Percentiles rank a stretch among this genome's conserved stretches.
Evolutionary conservation across 2,113 vertebrate species (phyloP).

Genomic region (Alligator sinensis): DNA sequence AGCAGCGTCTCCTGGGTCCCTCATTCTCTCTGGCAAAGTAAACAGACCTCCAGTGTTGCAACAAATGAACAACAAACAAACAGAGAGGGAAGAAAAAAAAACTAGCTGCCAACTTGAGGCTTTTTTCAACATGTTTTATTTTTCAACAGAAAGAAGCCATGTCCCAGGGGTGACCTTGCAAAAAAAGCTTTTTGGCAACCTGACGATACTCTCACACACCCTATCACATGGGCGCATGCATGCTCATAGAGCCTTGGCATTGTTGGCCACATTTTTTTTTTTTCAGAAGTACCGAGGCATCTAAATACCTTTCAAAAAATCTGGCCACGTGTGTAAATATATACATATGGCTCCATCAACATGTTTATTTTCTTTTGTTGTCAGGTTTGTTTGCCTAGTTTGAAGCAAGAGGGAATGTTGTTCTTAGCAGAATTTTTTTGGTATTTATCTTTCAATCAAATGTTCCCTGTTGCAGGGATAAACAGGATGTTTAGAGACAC

Average conservation of each 20-base stretch:
- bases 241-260: slow-evolving; percentile 8
- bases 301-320: slow-evolving; percentile 62
- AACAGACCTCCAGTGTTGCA: slow-evolving; percentile 56
- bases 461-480: slow-evolving; percentile 65
- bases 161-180: not conserved
- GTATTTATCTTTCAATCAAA: slow-evolving; percentile 68
- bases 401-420: slow-evolving; percentile 37
- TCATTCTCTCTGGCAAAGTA: slow-evolving; percentile 71
- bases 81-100: not conserved
- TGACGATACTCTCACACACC: not conserved
- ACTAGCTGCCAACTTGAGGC: not conserved
- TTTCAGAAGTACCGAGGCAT: slow-evolving; percentile 54
- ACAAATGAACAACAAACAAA: slow-evolving; percentile 68
- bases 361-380: slow-evolving; percentile 74
- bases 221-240: not conserved
- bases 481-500: slow-evolving; percentile 67
- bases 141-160: not conserved
- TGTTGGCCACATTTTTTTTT: slow-evolving; percentile 39
- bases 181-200: not conserved
- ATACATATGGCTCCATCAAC: slow-evolving; percentile 49
- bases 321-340: slow-evolving; percentile 60
- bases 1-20: slow-evolving; percentile 50
- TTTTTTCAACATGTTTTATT: slow-evolving; percentile 7
- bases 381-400: slow-evolving; percentile 63
- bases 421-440: slow-evolving; percentile 32